These are phyloP conservation scores for Scaptomyza tumidula DNA, from an alignment of 2,888 invertebrate species.

Conservation along the genomic window DNA sequence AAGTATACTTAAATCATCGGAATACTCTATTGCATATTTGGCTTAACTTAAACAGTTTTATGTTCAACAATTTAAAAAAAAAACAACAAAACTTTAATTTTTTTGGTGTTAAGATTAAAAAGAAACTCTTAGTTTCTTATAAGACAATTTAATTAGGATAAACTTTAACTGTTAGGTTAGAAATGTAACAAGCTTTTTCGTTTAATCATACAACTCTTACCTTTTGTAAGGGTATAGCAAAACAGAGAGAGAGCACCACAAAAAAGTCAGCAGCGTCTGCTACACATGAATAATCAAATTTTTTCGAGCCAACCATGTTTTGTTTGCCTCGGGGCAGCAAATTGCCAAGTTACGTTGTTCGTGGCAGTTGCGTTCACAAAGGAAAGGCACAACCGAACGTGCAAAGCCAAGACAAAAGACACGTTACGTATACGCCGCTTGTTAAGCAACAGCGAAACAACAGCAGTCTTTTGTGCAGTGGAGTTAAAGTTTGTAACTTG, in stretches of 20 bases:
- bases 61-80: too few relatives aligned
- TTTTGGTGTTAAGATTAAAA: too few relatives aligned
- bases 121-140: too few relatives aligned
- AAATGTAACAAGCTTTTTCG: background rate
- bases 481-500: constrained; percentile 48
- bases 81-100: too few relatives aligned
- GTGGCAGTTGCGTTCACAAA: constrained; percentile 11
- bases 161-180: background rate
- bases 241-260: background rate
- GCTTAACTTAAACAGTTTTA: too few relatives aligned
- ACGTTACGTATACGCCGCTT: constrained; percentile 55
- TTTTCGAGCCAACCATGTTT: constrained; percentile 16
- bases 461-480: constrained; percentile 21
- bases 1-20: too few relatives aligned
- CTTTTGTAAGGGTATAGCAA: background rate
- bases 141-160: too few relatives aligned
- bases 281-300: constrained; percentile 68
- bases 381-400: constrained; percentile 5
- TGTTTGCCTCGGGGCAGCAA: constrained; percentile 29
- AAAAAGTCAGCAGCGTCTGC: constrained; percentile 33
- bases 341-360: constrained; percentile 25
- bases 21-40: too few relatives aligned
- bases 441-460: background rate
- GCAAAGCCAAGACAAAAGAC: constrained; percentile 27
- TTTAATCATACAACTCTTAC: background rate